Evolutionary conservation across 1,140 invertebrate genomes (phyloP).

Genomic region (Papilio polytes): DNA sequence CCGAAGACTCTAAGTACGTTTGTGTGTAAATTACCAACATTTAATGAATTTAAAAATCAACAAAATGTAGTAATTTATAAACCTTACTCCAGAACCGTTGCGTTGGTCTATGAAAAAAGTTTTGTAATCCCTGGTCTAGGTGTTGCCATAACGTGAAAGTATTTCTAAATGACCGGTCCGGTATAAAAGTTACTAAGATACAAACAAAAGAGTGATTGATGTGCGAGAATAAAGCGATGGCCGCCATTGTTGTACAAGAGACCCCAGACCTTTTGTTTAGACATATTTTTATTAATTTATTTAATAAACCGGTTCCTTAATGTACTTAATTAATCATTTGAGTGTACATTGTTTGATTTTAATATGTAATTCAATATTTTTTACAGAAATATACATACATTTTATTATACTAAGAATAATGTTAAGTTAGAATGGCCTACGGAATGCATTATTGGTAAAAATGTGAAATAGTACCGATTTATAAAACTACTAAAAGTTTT

Average conservation of each 20-base stretch:
- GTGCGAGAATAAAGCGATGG: conserved; percentile 68
- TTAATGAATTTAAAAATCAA: no score
- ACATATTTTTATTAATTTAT: conserved; percentile 68
- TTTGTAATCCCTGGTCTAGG: neutral
- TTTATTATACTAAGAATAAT: no score
- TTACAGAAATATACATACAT: neutral
- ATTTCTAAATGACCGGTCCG: conserved; percentile 79
- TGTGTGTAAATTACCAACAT: no score
- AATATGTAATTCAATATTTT: neutral
- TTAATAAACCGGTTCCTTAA: conserved; percentile 75
- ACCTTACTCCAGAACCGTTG: no score
- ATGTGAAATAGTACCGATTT: neutral
- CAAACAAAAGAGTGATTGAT: conserved; percentile 81
- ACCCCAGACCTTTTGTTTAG: conserved; percentile 58
- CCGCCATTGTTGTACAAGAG: conserved; percentile 64
- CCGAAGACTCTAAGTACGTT: no score
- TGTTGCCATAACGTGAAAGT: conserved; percentile 53
- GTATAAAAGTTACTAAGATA: conserved; percentile 81
- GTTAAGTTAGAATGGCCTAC: neutral
- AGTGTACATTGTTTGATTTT: conserved; percentile 48
- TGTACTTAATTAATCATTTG: conserved; percentile 74
- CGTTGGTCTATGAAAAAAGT: no score
- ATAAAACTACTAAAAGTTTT: neutral
- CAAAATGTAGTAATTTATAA: no score
- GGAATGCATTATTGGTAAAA: neutral